These are phyloP conservation scores for Ceratotherium simum DNA, from an alignment of 2,113 vertebrate genomes.

Conservation along the genomic window DNA sequence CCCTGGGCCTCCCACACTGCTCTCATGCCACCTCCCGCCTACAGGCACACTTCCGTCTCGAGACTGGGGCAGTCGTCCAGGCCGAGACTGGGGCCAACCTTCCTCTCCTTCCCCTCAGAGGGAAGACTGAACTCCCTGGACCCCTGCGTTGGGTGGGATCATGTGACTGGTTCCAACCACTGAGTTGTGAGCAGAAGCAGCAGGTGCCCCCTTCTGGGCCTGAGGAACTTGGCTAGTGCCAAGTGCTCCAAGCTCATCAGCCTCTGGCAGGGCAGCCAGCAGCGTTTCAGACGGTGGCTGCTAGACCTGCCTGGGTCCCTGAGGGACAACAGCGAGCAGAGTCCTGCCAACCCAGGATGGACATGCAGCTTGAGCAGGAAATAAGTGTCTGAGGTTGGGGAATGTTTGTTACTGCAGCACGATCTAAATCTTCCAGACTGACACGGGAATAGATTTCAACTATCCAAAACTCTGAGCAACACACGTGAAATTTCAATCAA, in stretches of 20 bases:
- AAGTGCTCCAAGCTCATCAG: not conserved
- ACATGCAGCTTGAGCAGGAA: not conserved
- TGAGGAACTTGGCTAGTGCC: not conserved
- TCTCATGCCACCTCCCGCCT: not conserved
- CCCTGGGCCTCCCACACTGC: not conserved
- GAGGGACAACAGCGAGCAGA: not conserved
- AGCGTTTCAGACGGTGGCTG: not conserved
- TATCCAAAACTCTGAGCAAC: not conserved
- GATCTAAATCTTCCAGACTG: not conserved
- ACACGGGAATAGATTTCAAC: fast-evolving
- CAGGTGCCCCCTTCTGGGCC: not conserved
- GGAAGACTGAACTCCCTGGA: not conserved
- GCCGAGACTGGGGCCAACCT: not conserved
- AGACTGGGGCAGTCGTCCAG: not conserved
- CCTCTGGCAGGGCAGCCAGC: not conserved
- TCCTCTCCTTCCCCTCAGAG: not conserved
- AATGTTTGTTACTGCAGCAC: not conserved
- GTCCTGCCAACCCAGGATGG: not conserved
- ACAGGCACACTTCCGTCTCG: fast-evolving
- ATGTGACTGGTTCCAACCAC: not conserved
- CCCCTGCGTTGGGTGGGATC: not conserved
- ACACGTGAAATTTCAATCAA: not conserved
- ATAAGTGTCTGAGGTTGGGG: not conserved
- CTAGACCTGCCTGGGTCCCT: not conserved
- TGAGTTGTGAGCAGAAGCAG: not conserved